phyloP scores from a whole-genome alignment of 1,140 invertebrate species.

The Melitaea cinxia region DNA sequence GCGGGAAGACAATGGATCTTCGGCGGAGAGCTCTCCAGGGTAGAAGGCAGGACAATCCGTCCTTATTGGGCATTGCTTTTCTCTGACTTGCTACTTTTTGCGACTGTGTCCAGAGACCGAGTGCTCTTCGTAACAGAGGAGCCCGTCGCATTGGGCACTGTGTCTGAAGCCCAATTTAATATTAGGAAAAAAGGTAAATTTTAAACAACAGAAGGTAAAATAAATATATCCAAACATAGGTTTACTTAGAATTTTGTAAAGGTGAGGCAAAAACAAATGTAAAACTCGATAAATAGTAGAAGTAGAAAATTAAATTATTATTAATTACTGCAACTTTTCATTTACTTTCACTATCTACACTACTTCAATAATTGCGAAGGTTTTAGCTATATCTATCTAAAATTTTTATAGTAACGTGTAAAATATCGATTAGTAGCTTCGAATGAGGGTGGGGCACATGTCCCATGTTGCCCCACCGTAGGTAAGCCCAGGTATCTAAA shows the following conservation, averaged over 20 bases:
- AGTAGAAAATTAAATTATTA: conserved; percentile 11
- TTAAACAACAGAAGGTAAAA: background rate
- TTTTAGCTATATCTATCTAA: no score
- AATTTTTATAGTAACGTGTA: no score
- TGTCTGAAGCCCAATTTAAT: conserved; percentile 91
- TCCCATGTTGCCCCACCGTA: no score
- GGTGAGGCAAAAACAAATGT: no score
- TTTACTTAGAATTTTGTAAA: no score
- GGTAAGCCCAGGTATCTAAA: background rate
- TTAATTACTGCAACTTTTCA: no score
- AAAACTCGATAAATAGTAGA: no score
- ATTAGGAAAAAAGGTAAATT: conserved; percentile 89
- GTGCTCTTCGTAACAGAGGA: conserved; percentile 94
- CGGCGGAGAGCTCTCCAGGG: conserved; percentile 90
- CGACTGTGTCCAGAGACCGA: conserved; percentile 91
- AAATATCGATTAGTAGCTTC: no score
- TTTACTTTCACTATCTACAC: no score
- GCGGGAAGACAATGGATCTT: conserved; percentile 93
- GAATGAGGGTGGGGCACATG: no score
- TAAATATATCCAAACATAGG: no score
- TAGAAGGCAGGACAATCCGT: conserved; percentile 90
- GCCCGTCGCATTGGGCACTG: conserved; percentile 88
- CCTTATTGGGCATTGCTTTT: conserved; percentile 93
- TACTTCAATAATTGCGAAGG: no score
- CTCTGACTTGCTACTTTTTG: conserved; percentile 91